A percentile compares a stretch with the other conserved stretches of the same genome.
phyloP scores from a whole-genome alignment of 2,888 invertebrate species.

The Eupithecia centaureata region DNA sequence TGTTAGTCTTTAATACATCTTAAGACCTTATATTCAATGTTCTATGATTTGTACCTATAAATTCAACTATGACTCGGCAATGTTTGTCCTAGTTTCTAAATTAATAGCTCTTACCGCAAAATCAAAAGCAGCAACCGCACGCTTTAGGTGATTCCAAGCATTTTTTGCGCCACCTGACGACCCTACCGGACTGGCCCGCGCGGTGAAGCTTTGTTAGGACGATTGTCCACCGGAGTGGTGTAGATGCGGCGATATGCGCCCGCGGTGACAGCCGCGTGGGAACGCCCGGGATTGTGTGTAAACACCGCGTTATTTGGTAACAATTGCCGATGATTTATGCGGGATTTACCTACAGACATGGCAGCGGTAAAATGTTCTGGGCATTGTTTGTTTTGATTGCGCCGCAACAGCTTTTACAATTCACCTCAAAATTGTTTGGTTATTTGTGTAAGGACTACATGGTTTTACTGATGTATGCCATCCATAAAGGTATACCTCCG shows the following conservation, averaged over 20 bases:
- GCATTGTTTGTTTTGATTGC: slow-evolving; percentile 23
- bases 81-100: neutral
- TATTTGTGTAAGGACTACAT: neutral
- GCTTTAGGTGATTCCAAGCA: neutral
- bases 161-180: slow-evolving; percentile 2
- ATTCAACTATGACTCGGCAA: neutral
- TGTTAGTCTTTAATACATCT: neutral
- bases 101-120: neutral
- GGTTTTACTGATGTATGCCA: neutral
- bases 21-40: neutral
- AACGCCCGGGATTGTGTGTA: slow-evolving; percentile 73
- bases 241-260: slow-evolving; percentile 79
- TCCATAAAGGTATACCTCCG: slow-evolving; percentile 7
- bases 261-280: slow-evolving; percentile 80
- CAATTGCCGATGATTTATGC: slow-evolving; percentile 59
- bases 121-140: neutral
- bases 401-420: slow-evolving; percentile 1
- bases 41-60: neutral
- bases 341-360: slow-evolving; percentile 27
- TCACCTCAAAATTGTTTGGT: neutral
- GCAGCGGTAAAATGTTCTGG: slow-evolving; percentile 24
- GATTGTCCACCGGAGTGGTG: slow-evolving; percentile 81
- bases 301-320: slow-evolving; percentile 65
- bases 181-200: slow-evolving; percentile 29
- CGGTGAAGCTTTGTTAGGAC: slow-evolving; percentile 81